Base-by-base conservation (phyloP, 2,797 vertebrate genomes). In the Cossypha niveicapilla region DNA sequence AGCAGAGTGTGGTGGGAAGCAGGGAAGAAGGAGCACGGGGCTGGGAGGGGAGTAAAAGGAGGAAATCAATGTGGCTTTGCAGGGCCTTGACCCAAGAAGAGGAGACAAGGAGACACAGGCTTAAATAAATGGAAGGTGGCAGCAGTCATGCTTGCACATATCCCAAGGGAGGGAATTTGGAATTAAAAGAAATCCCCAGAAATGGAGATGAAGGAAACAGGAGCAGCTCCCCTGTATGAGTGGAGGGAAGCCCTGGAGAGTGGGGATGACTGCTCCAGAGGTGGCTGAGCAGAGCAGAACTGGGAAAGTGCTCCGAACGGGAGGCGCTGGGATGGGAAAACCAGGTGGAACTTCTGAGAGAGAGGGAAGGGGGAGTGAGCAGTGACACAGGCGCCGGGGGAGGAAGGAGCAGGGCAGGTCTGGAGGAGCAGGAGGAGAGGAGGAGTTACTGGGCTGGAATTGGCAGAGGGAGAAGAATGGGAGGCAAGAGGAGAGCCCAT, bases 101-200 rank as follows among this genome's bases (percentile, higher is more conserved):
- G 37, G 39, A 48, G 48, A 3, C 2, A 47, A 47, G 42, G 35
- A 45, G 48, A 3, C 2, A 3, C 0, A 1, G 37, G 8, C 53
- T 37, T 32, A 21, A 18, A 48, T 54, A 66, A 30, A 5, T 39
- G 42, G 58, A 80, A 82, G 22, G 72, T 62, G 61, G 11, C 34
- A 30, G 37, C 24, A 7, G 25, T 21, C 0, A 0, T 8, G 0
- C 48, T 79, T 27, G 68, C 10, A 7, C 7, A 2, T 3, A 2
- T 80, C 70, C 32, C 0, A 4, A 23, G 79, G 14, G 45, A 62
- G 35, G 30, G 60, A 56, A 32, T 30, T 45, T 11, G 23, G 39
- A 53, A 51, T 28, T 7, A 13, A 28, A 65, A 54, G 37, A 48
- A 77, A 57, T 53, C 14, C 39, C 15, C 24, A 12, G 68, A 42